Base-by-base conservation (phyloP, 2,888 invertebrate species). In the Oeneis ivallda region DNA sequence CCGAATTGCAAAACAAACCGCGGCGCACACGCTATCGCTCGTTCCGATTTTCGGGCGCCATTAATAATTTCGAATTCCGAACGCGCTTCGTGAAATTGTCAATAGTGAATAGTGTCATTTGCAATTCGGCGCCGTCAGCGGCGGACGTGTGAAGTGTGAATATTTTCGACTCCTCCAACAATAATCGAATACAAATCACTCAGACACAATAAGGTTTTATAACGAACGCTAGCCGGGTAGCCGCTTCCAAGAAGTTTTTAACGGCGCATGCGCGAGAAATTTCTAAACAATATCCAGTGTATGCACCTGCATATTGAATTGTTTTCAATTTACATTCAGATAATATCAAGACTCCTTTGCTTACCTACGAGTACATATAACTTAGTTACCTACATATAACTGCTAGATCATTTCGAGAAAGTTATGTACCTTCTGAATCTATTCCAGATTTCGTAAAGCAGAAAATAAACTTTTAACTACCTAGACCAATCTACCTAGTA, bases 71-170 rank as follows among this genome's bases (percentile, higher is more conserved):
- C 79, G 79, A 85, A 88, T 86, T 85, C 80, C 71, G 83, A 84
- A 85, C 83, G 83, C 80, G 79, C 81, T 82, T 80, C 83, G 81
- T 82, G 83, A 84, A 84, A 85, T 81, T 81, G 50, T 79, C 81
- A 84, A 83, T 83, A 85, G n/a, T n/a, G n/a, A n/a, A n/a, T n/a
- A n/a, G 81, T 81, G 50, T 79, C 81, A 84, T 86, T 87, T 84
- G 83, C 84, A 80, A 84, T 84, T 84, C 82, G 88, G 89, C 88
- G 88, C 89, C 87, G 80, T 77, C 76, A 80, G 73, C 77, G 80
- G 76, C 81, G 79, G 82, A 84, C 83, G 83, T 85, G 87, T 84
- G 84, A 82, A 82, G 73, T 81, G 80, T 78, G 80, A 84, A 81
- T 84, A 82, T 84, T 81, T 79, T 82, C 78, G 78, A 79, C 74